Percentiles rank a stretch among this genome's conserved stretches.
Evolutionary conservation across 2,797 vertebrate species (phyloP).

Genomic region (Pelodytes ibericus): DNA sequence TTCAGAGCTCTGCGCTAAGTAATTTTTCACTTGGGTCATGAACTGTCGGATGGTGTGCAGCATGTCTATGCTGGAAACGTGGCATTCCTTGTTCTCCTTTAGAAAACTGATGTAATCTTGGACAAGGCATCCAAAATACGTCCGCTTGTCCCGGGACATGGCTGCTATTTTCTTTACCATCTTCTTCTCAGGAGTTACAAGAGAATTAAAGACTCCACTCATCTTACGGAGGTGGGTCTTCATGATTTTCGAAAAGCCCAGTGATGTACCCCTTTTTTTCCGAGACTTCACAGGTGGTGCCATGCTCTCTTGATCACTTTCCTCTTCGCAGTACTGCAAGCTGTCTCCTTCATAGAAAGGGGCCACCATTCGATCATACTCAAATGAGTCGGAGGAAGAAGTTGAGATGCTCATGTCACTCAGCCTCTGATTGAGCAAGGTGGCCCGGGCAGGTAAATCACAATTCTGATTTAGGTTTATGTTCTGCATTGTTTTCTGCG

Average conservation of each 20-base stretch:
- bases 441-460: slow-evolving; percentile 10
- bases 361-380: slow-evolving; percentile 84
- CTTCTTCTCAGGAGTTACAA: slow-evolving; percentile 92
- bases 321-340: slow-evolving; percentile 88
- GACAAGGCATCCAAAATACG: slow-evolving; percentile 94
- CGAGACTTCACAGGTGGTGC: slow-evolving; percentile 85
- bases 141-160: slow-evolving; percentile 87
- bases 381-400: slow-evolving; percentile 94
- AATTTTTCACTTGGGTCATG: slow-evolving; percentile 97
- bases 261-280: slow-evolving; percentile 78
- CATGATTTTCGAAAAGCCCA: slow-evolving; percentile 87
- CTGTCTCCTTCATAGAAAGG: slow-evolving; percentile 81
- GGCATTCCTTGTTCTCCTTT: slow-evolving; percentile 91
- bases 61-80: slow-evolving; percentile 89
- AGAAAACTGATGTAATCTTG: slow-evolving; percentile 96
- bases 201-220: slow-evolving; percentile 90
- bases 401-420: slow-evolving; percentile 97
- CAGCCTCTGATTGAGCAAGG: slow-evolving; percentile 75
- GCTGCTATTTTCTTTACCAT: slow-evolving; percentile 87
- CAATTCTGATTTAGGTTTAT: slow-evolving; percentile 35
- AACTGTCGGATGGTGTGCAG: slow-evolving; percentile 94
- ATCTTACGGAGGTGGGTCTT: slow-evolving; percentile 91
- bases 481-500: slow-evolving; percentile 65
- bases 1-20: slow-evolving; percentile 92
- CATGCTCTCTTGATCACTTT: slow-evolving; percentile 89